A percentile compares a stretch with the other conserved stretches of the same genome.
These are phyloP conservation scores for Sebastes wilsoni DNA, from an alignment of 2,797 vertebrate genomes.

Conservation along the genomic window DNA sequence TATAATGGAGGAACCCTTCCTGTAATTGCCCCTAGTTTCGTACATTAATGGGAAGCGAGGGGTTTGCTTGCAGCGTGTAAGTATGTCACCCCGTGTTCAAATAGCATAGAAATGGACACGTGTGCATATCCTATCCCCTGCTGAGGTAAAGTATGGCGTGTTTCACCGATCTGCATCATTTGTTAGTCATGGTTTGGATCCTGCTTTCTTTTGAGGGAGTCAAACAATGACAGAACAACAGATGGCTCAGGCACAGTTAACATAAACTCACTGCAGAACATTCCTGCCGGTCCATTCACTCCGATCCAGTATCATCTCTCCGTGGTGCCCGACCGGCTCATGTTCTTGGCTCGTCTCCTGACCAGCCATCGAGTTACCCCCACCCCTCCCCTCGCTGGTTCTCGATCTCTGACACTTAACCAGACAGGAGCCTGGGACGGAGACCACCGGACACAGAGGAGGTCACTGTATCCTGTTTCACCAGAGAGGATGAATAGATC, in stretches of 20 bases:
- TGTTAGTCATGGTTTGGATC: slow-evolving; percentile 42
- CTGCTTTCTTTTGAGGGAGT: slow-evolving; percentile 29
- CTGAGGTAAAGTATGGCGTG: slow-evolving; percentile 7
- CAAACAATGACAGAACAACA: slow-evolving; percentile 38
- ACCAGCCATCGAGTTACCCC: slow-evolving; percentile 31
- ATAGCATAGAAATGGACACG: slow-evolving; percentile 22
- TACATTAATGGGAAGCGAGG: slow-evolving; percentile 55
- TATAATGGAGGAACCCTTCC: slow-evolving; percentile 57
- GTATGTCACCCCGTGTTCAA: slow-evolving; percentile 50
- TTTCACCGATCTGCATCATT: slow-evolving; percentile 30
- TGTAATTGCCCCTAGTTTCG: slow-evolving; percentile 69
- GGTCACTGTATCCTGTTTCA: slow-evolving; percentile 76
- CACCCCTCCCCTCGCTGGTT: slow-evolving; percentile 17
- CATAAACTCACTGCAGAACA: slow-evolving; percentile 30
- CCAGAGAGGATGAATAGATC: slow-evolving; percentile 68
- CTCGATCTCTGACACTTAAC: slow-evolving; percentile 59
- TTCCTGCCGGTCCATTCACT: slow-evolving; percentile 41
- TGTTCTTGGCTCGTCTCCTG: slow-evolving; percentile 47
- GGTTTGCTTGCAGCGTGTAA: slow-evolving; percentile 28
- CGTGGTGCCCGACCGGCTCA: slow-evolving; percentile 19
- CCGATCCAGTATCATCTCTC: slow-evolving; percentile 46
- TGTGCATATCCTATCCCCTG: slow-evolving; percentile 2
- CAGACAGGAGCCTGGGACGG: slow-evolving; percentile 64
- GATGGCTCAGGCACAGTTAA: slow-evolving; percentile 39
- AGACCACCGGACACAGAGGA: slow-evolving; percentile 71